Percentiles rank a stretch among this genome's conserved stretches.
phyloP scores from a whole-genome alignment of 2,113 vertebrate genomes.

The Rhineura floridana region DNA sequence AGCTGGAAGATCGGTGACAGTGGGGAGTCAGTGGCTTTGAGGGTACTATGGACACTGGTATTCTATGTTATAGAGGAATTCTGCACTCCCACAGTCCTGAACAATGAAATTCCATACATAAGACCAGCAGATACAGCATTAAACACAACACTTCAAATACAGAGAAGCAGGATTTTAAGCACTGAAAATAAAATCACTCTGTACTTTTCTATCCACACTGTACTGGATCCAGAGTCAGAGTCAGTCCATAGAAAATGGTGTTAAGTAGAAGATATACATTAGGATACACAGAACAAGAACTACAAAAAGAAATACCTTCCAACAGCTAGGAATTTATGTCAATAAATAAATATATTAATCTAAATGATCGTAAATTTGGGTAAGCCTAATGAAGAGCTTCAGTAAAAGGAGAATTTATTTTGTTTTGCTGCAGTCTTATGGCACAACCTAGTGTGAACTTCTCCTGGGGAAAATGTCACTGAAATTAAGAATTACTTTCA shows the following conservation, averaged over 20 bases:
- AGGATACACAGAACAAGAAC: background rate
- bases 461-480: background rate
- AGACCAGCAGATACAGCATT: constrained; percentile 11
- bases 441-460: background rate
- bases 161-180: background rate
- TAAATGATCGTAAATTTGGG: background rate
- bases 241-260: background rate
- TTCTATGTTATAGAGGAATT: constrained; percentile 15
- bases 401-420: background rate
- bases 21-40: constrained; percentile 9
- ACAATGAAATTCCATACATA: constrained; percentile 20
- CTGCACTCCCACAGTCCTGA: background rate
- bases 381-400: background rate
- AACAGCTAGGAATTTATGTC: too few relatives aligned
- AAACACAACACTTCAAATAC: background rate
- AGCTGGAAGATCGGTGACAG: constrained; percentile 8
- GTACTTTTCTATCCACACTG: background rate
- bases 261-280: background rate
- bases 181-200: background rate
- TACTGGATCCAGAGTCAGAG: background rate
- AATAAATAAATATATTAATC: background rate
- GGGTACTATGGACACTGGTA: background rate
- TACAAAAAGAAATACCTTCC: background rate
- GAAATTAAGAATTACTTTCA: background rate
- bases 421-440: background rate